A percentile compares a stretch with the other conserved stretches of the same genome.
phyloP scores from a whole-genome alignment of 2,888 invertebrate species.

The Agrochola lota region DNA sequence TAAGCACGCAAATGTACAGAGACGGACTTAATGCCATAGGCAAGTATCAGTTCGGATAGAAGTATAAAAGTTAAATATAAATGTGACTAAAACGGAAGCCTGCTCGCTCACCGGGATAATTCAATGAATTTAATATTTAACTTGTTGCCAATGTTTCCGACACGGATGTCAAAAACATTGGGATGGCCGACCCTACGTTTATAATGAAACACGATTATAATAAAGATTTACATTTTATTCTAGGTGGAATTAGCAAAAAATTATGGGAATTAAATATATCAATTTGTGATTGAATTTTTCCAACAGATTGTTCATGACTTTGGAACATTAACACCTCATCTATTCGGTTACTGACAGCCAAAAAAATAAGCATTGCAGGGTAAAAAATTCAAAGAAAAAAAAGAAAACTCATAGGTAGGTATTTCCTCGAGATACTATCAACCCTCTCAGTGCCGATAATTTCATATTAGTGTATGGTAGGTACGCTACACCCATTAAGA shows the following conservation, averaged over 20 bases:
- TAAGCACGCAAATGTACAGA: too few relatives aligned
- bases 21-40: too few relatives aligned
- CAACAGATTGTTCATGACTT: too few relatives aligned
- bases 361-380: not conserved
- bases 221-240: not conserved
- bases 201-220: conserved; percentile 8
- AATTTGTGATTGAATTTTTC: too few relatives aligned
- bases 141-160: conserved; percentile 26
- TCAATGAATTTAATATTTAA: conserved; percentile 29
- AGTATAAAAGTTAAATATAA: not conserved
- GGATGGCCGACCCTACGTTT: not conserved
- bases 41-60: not conserved
- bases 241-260: not conserved
- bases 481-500: conserved; percentile 25
- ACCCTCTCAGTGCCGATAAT: conserved; percentile 34
- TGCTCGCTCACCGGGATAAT: conserved; percentile 12
- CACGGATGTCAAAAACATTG: conserved; percentile 20
- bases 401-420: not conserved
- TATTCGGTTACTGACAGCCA: not conserved
- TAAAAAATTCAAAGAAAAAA: not conserved
- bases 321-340: not conserved
- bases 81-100: conserved; percentile 25
- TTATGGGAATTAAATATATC: too few relatives aligned
- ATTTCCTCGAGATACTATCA: conserved; percentile 14
- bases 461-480: conserved; percentile 19